phyloP scores from a whole-genome alignment of 2,888 invertebrate species.

The Petrolisthes manimaculis region DNA sequence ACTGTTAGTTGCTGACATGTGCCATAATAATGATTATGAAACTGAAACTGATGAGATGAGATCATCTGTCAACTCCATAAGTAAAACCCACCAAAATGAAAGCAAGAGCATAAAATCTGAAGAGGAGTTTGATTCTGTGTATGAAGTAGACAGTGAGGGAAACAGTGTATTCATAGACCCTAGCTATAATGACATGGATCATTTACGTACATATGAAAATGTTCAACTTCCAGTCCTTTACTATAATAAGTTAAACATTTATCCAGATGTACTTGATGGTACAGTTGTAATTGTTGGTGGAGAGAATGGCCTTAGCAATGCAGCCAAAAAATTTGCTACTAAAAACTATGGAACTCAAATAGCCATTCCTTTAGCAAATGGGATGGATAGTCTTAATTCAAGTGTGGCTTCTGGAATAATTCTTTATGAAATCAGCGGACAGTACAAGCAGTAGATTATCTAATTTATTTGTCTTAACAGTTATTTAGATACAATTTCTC shows the following conservation, averaged over 20 bases:
- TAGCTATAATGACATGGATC: constrained; percentile 44
- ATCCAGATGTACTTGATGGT: constrained; percentile 67
- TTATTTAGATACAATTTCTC: too few relatives aligned
- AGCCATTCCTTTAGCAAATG: constrained; percentile 82
- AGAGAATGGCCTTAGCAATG: constrained; percentile 85
- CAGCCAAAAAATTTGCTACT: constrained; percentile 77
- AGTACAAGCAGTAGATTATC: not conserved
- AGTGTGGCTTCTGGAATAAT: constrained; percentile 86
- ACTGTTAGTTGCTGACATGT: constrained; percentile 70
- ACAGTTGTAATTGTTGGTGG: constrained; percentile 88
- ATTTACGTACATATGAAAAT: constrained; percentile 64
- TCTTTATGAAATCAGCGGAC: constrained; percentile 80
- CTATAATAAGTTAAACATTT: constrained; percentile 19
- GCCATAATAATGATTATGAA: constrained; percentile 1
- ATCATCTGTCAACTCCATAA: not conserved
- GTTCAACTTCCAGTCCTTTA: constrained; percentile 66
- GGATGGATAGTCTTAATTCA: constrained; percentile 87
- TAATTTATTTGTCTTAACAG: too few relatives aligned
- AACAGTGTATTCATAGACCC: constrained; percentile 23
- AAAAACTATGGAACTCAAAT: constrained; percentile 77
- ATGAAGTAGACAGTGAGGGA: constrained; percentile 38
- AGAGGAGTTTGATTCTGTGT: not conserved
- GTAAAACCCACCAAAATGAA: not conserved
- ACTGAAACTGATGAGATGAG: not conserved
- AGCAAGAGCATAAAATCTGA: not conserved